A percentile compares a stretch with the other conserved stretches of the same genome.
Conservation (phyloP, 2,888 invertebrate genomes). For the Chelonus formosanus region DNA sequence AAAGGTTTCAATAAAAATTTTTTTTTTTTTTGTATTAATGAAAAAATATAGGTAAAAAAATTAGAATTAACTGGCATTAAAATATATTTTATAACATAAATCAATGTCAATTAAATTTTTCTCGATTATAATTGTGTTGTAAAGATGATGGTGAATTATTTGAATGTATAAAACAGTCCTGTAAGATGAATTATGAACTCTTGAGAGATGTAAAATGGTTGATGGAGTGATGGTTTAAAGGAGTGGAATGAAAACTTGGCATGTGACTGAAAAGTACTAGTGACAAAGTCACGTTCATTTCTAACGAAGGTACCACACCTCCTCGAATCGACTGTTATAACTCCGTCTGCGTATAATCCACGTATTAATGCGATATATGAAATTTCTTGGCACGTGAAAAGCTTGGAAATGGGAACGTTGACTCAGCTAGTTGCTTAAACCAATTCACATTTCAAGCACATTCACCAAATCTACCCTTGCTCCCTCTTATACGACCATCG, state of each 20-base stretch:
- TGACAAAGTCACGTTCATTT: constrained; percentile 18
- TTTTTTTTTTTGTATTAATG: too few species aligned
- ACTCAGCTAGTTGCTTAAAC: constrained; percentile 43
- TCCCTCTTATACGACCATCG: constrained; percentile 29
- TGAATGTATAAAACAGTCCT: not conserved
- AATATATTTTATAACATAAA: too few species aligned
- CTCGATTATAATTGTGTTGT: too few species aligned
- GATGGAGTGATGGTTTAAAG: not conserved
- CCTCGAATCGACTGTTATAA: constrained; percentile 32
- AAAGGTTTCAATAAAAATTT: too few species aligned
- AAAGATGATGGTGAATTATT: not conserved
- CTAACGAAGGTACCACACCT: constrained; percentile 20
- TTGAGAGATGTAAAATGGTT: constrained; percentile 20
- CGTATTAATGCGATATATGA: constrained; percentile 51
- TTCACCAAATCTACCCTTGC: constrained; percentile 32
- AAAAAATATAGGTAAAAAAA: too few species aligned
- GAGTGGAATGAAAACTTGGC: constrained; percentile 11
- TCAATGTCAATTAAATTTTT: too few species aligned
- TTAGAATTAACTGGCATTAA: too few species aligned
- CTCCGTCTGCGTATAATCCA: constrained; percentile 41
- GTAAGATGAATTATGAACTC: not conserved
- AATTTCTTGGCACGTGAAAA: constrained; percentile 47
- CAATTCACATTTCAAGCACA: constrained; percentile 49
- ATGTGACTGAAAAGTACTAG: constrained; percentile 15
- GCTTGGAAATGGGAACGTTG: constrained; percentile 46